phyloP scores from a whole-genome alignment of 2,113 vertebrate species.

The Panthera leo region DNA sequence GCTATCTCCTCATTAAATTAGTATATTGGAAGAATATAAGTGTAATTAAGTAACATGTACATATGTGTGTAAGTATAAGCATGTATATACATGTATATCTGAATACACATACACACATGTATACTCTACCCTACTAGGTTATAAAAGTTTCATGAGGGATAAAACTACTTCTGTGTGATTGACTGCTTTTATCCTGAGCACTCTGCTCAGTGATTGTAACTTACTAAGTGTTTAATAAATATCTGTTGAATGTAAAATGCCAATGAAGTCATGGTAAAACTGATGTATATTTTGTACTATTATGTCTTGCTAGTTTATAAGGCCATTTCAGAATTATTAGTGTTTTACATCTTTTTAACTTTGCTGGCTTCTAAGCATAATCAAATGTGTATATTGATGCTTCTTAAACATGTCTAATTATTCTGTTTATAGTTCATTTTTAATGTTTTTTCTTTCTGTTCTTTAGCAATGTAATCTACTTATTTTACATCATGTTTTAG shows the following conservation, averaged over 20 bases:
- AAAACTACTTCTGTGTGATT: background rate
- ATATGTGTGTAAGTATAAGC: background rate
- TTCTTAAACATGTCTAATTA: slow-evolving; percentile 37
- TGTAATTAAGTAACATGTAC: background rate
- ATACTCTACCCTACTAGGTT: background rate
- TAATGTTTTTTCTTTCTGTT: slow-evolving; percentile 37
- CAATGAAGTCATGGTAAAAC: background rate
- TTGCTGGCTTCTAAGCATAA: slow-evolving; percentile 48
- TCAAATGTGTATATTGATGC: background rate
- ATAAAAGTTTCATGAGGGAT: background rate
- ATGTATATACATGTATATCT: background rate
- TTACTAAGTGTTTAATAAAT: background rate
- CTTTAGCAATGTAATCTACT: slow-evolving; percentile 55
- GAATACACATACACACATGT: background rate
- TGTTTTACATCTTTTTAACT: slow-evolving; percentile 1
- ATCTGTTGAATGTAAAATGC: background rate
- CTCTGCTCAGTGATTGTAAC: background rate
- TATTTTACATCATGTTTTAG: slow-evolving; percentile 67
- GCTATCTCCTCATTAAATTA: background rate
- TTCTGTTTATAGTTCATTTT: slow-evolving; percentile 47
- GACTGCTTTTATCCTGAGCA: background rate
- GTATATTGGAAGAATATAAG: background rate
- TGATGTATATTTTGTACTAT: background rate
- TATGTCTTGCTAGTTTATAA: slow-evolving; percentile 11
- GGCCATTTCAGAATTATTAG: background rate